Conservation (phyloP, 2,888 invertebrate genomes). For the Hirtodrosophila trivittata region DNA sequence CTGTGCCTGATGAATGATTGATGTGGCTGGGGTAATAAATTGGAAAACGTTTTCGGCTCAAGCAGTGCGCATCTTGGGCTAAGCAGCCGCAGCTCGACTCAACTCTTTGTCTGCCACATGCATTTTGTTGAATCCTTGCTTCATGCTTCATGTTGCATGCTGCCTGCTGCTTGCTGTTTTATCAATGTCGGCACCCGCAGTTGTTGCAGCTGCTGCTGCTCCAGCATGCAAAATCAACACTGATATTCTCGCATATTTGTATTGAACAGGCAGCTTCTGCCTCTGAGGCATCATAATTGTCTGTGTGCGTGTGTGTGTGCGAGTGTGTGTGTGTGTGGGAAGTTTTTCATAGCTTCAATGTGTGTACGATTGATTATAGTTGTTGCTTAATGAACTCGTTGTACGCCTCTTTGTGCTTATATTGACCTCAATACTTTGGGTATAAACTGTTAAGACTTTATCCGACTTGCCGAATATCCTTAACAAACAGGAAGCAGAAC, state of each 20-base stretch:
- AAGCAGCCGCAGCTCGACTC: constrained; percentile 27
- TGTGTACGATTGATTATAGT: constrained; percentile 53
- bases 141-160: constrained; percentile 14
- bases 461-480: too few relatives aligned
- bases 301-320: constrained; percentile 41
- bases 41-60: constrained; percentile 78
- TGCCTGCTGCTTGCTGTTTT: constrained; percentile 22
- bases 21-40: constrained; percentile 80
- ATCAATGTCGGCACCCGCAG: constrained; percentile 74
- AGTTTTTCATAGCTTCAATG: constrained; percentile 44
- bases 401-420: constrained; percentile 20
- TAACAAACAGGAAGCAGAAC: too few relatives aligned
- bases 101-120: constrained; percentile 35
- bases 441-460: constrained; percentile 22
- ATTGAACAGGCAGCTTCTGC: constrained; percentile 35
- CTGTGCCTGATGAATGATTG: constrained; percentile 70
- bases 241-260: constrained; percentile 42
- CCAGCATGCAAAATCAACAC: constrained; percentile 53
- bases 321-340: not conserved
- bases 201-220: constrained; percentile 39
- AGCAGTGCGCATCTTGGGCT: constrained; percentile 39
- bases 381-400: constrained; percentile 71
- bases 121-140: constrained; percentile 21
- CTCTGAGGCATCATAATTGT: constrained; percentile 47
- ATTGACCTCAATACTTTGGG: constrained; percentile 35